Evolutionary conservation across 2,797 vertebrate species (phyloP).

Genomic region (Bradypus variegatus): DNA sequence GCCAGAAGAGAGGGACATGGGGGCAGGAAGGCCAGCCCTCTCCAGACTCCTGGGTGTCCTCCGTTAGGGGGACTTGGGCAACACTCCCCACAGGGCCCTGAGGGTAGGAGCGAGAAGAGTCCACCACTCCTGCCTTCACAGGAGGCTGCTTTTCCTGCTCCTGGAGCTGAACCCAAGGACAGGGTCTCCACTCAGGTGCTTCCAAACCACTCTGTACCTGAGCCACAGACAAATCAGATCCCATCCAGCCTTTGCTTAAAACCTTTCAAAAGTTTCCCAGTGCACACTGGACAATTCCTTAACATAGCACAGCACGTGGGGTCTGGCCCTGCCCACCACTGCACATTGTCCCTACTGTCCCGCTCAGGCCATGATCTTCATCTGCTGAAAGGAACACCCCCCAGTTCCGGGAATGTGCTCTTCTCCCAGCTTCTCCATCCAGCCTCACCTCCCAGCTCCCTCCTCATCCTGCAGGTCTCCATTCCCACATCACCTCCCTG

Average conservation of each 20-base stretch:
- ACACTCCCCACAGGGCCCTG: not conserved
- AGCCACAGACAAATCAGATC: not conserved
- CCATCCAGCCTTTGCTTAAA: not conserved
- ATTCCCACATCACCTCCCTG: not conserved
- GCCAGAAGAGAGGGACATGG: not conserved
- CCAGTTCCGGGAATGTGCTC: not conserved
- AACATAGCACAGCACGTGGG: rapidly evolving
- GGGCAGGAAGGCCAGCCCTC: not conserved
- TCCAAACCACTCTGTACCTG: not conserved
- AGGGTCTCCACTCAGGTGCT: not conserved
- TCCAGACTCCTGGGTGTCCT: rapidly evolving
- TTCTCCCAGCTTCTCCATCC: not conserved
- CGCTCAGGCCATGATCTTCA: not conserved
- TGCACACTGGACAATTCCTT: not conserved
- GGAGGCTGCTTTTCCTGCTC: not conserved
- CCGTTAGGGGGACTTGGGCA: not conserved
- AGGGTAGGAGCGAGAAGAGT: not conserved
- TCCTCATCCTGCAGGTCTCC: not conserved
- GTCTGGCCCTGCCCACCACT: not conserved
- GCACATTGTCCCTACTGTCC: not conserved
- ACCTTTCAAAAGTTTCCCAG: not conserved
- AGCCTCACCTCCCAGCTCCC: not conserved
- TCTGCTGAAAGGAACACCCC: not conserved
- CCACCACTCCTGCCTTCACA: not conserved
- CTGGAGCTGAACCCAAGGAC: not conserved